Evolutionary conservation across 2,888 invertebrate genomes (phyloP), one percentile per base, ranked within the genome.

Genomic region (Eupeodes latifasciatus): DNA sequence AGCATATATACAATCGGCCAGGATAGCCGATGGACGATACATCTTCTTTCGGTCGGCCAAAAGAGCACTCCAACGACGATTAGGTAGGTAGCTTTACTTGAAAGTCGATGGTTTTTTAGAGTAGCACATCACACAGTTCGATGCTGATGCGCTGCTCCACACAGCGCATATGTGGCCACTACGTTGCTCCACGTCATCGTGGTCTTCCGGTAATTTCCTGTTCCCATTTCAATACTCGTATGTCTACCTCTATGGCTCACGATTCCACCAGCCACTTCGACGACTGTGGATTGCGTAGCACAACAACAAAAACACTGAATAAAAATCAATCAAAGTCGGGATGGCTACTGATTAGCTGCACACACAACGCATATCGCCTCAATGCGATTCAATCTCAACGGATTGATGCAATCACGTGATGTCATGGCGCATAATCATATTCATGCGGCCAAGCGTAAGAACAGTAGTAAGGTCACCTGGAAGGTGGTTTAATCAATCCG

Each of bases 391-490:
- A 72, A 81, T 88, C 74, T 84, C 85, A 85, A 85, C 85, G 88
- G 88, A 81, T 88, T 85, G 88, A 88, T 81, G 88, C 80, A 85
- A 88, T 88, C 85, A 88, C 85, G 84, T 85, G 88, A 88, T 88
- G 88, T 88, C 88, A 88, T 85, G 88, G 76, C 71, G 40, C 85
- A 81, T 85, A 88, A 85, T 88, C 85, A 85, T 78, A 85, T 88
- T 88, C 85, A 88, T 88, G 88, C 81, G 88, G 88, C 88, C 81
- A 40, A 87, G 88, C 88, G 88, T 88, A 93, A 93, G 92, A 93
- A 92, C 92, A 93, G 92, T 92, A 93, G 93, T 93, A 90, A 91
- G 93, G 93, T 93, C 93, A 92, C 89, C 61, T 87, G 88, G 90
- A 91, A 91, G 91, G 91, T 92, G 92, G 92, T 91, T 92, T 92